Percentiles rank a stretch among this genome's conserved stretches.
phyloP scores from a whole-genome alignment of 2,113 vertebrate species.

The Halichoerus grypus region DNA sequence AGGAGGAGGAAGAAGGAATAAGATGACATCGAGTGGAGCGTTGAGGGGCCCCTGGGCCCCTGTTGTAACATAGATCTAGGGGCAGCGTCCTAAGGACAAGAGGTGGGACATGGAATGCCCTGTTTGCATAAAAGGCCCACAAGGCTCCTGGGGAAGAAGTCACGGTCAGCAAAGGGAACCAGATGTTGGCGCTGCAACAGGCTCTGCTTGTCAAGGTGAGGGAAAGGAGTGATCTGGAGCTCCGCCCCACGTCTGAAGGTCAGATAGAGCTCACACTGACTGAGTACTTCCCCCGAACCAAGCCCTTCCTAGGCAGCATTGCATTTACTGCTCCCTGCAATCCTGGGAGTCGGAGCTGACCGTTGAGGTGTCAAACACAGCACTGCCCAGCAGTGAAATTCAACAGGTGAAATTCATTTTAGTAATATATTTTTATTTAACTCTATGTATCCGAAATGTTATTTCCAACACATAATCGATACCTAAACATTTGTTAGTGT shows the following conservation, averaged over 20 bases:
- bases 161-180: not conserved
- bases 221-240: not conserved
- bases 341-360: not conserved
- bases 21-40: not conserved
- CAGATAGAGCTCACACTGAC: not conserved
- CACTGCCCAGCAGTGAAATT: not conserved
- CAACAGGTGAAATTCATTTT: not conserved
- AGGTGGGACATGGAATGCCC: not conserved
- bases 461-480: not conserved
- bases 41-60: not conserved
- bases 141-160: not conserved
- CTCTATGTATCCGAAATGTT: not conserved
- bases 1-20: not conserved
- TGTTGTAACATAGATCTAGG: not conserved
- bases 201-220: not conserved
- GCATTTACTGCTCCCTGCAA: not conserved
- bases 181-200: not conserved
- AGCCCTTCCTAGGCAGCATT: not conserved
- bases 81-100: not conserved
- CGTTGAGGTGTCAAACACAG: not conserved
- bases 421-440: not conserved
- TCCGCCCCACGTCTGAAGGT: not conserved
- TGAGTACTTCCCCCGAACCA: not conserved
- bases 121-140: not conserved
- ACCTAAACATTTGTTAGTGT: not conserved